Evolutionary conservation across 2,797 vertebrate genomes (phyloP).

Genomic region (Myotis myotis): DNA sequence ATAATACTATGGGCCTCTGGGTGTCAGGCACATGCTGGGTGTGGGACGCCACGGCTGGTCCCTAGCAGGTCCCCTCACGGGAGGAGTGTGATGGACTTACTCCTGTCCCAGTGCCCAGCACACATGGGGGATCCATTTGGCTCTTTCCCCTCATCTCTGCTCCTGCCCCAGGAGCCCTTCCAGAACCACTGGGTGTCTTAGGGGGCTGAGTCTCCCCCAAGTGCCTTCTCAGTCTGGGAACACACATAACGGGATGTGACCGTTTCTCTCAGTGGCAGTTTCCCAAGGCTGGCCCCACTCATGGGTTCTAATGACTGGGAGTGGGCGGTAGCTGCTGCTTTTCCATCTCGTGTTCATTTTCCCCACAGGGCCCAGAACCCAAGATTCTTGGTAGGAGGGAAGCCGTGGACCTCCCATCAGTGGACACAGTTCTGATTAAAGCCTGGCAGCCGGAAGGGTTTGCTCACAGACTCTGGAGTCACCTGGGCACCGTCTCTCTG

Average conservation of each 20-base stretch:
- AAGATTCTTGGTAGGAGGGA: not conserved
- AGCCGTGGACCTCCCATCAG: not conserved
- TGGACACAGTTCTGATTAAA: not conserved
- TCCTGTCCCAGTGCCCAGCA: too few species aligned
- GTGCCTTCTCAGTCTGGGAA: not conserved
- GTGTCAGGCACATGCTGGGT: too few species aligned
- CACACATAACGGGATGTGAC: rapidly evolving
- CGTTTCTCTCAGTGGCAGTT: not conserved
- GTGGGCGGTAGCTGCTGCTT: not conserved
- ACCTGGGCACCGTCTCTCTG: not conserved
- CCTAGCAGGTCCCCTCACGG: too few species aligned
- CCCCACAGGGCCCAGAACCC: not conserved
- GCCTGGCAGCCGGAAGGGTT: not conserved
- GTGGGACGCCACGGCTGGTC: too few species aligned
- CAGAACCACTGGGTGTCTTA: too few species aligned
- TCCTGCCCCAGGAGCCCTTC: too few species aligned
- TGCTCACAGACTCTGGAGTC: too few species aligned
- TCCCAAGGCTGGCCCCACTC: not conserved
- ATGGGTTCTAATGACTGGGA: rapidly evolving
- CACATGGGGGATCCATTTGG: too few species aligned
- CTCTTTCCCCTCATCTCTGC: not conserved
- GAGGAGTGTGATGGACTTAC: too few species aligned
- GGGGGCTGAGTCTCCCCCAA: not conserved
- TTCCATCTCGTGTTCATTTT: too few species aligned
- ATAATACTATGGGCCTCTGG: too few species aligned